phyloP scores from a whole-genome alignment of 1,140 invertebrate species.

The Drosophila kepulauana region DNA sequence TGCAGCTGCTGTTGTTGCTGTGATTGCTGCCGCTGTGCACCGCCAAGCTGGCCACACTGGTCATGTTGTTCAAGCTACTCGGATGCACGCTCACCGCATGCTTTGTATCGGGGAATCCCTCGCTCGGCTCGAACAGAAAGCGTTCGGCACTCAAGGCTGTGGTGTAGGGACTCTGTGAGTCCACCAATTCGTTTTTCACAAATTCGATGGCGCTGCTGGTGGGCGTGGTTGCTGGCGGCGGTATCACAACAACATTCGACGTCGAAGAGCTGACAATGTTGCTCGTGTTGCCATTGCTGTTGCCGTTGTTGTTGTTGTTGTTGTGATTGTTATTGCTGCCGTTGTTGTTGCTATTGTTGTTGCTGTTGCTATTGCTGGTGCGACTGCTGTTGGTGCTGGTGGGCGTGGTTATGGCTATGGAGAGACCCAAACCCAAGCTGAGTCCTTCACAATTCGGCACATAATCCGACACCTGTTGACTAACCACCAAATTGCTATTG shows the following conservation, averaged over 20 bases:
- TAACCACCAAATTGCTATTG: conserved; percentile 36
- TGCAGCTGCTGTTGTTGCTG: too few relatives aligned
- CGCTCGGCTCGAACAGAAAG: conserved; percentile 77
- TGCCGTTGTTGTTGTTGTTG: conserved; percentile 19
- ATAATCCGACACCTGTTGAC: conserved; percentile 63
- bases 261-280: conserved; percentile 24
- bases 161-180: conserved; percentile 82
- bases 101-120: conserved; percentile 80
- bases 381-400: conserved; percentile 33
- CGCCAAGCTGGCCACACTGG: conserved; percentile 45
- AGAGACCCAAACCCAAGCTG: conserved; percentile 26
- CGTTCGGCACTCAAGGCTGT: conserved; percentile 78
- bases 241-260: conserved; percentile 28
- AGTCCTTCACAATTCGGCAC: conserved; percentile 71
- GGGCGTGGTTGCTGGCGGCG: conserved; percentile 53
- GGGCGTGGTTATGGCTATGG: conserved; percentile 39
- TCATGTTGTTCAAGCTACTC: conserved; percentile 54
- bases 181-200: conserved; percentile 81
- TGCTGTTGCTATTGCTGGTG: conserved; percentile 29
- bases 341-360: conserved; percentile 11
- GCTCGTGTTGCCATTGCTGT: not conserved
- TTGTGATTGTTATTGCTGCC: conserved; percentile 29
- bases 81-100: conserved; percentile 76
- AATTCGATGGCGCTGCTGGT: conserved; percentile 79
- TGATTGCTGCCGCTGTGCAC: conserved; percentile 27